Percentiles rank a stretch among this genome's conserved stretches.
These are phyloP conservation scores for Venturia canescens DNA, from an alignment of 1,140 invertebrate species.

Conservation along the genomic window DNA sequence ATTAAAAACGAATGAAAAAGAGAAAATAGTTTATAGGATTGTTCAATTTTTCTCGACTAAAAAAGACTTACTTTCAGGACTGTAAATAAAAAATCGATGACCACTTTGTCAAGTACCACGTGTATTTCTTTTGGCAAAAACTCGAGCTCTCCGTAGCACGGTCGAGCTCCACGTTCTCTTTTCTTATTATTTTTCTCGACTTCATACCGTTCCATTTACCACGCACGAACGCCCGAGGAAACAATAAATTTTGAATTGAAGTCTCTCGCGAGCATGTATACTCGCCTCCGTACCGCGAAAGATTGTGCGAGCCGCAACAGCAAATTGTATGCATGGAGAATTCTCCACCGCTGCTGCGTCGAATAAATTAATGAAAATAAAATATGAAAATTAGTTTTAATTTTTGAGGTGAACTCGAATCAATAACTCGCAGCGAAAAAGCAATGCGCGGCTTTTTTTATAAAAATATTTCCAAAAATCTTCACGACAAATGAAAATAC, in stretches of 20 bases:
- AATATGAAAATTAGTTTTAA: not conserved
- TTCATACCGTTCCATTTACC: not conserved
- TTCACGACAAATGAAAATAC: too few species aligned
- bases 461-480: too few species aligned
- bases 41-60: too few species aligned
- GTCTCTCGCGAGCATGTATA: slow-evolving; percentile 17
- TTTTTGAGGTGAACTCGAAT: not conserved
- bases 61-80: too few species aligned
- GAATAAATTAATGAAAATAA: not conserved
- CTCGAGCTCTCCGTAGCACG: not conserved
- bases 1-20: too few species aligned
- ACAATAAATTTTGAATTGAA: slow-evolving; percentile 53
- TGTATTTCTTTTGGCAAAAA: slow-evolving; percentile 1
- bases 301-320: not conserved
- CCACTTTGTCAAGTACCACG: not conserved
- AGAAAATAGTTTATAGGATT: too few species aligned
- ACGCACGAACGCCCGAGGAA: slow-evolving; percentile 28
- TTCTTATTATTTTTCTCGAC: slow-evolving; percentile 16
- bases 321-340: slow-evolving; percentile 23
- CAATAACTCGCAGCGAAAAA: too few species aligned
- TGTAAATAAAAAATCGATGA: too few species aligned
- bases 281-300: not conserved
- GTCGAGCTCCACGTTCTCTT: not conserved
- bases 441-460: too few species aligned
- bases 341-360: not conserved